Conservation (phyloP, 2,797 vertebrate genomes). For the Momotus momota region DNA sequence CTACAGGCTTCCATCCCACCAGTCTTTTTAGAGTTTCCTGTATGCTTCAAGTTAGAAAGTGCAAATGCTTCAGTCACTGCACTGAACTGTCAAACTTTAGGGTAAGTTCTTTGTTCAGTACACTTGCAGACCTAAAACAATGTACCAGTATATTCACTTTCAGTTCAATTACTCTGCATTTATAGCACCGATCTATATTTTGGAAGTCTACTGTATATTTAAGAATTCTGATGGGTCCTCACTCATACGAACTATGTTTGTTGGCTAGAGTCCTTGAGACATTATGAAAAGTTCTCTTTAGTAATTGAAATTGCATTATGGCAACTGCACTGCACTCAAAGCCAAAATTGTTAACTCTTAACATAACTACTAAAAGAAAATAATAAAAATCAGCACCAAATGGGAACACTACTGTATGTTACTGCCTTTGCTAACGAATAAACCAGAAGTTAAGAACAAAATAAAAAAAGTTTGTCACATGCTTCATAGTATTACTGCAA, state of each 20-base stretch:
- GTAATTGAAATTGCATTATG: background rate
- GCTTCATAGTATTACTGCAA: background rate
- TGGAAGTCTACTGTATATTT: background rate
- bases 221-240: background rate
- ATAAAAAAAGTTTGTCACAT: background rate
- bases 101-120: background rate
- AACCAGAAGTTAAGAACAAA: slow-evolving; percentile 1
- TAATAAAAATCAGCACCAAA: background rate
- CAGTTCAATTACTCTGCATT: background rate
- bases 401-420: background rate
- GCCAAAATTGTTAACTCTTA: background rate
- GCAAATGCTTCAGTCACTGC: background rate
- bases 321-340: background rate
- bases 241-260: background rate
- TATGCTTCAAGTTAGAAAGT: background rate
- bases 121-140: background rate
- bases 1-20: background rate
- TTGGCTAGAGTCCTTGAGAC: background rate
- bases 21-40: background rate
- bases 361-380: background rate
- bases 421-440: background rate
- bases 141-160: background rate
- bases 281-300: background rate
- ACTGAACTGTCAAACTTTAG: background rate
- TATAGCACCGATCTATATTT: background rate